A percentile compares a stretch with the other conserved stretches of the same genome.
Conservation (phyloP, 1,140 invertebrate genomes). For the Rhopalosiphum padi region DNA sequence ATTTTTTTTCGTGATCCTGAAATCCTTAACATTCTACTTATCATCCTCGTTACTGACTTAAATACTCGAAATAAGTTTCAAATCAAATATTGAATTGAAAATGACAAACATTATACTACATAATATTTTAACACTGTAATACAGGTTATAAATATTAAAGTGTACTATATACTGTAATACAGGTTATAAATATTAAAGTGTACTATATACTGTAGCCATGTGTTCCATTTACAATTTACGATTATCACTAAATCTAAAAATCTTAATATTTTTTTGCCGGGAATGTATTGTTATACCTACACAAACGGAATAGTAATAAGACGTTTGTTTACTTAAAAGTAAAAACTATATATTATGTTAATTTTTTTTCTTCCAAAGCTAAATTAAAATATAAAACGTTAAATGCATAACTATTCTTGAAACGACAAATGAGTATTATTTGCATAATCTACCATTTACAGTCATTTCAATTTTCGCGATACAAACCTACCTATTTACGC, state of each 20-base stretch:
- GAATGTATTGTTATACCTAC: not conserved
- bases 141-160: not conserved
- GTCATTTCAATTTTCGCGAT: not conserved
- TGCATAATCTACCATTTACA: not conserved
- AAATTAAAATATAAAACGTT: not conserved
- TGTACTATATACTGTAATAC: not conserved
- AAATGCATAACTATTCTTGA: not conserved
- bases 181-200: not conserved
- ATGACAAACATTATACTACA: not conserved
- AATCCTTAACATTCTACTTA: not conserved
- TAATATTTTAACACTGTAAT: not conserved
- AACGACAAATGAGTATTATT: not conserved
- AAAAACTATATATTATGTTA: slow-evolving; percentile 1
- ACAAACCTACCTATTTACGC: not conserved
- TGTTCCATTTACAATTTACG: not conserved
- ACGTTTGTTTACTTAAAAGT: not conserved
- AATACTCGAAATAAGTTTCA: not conserved
- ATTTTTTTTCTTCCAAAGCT: not conserved
- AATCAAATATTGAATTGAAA: not conserved
- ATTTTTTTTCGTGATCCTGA: not conserved
- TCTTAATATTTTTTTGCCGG: not conserved
- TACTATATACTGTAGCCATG: not conserved
- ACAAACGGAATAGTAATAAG: not conserved
- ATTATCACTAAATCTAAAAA: not conserved
- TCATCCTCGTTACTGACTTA: not conserved